Conservation (phyloP, 2,797 vertebrate genomes). For the Labeo calbasu region DNA sequence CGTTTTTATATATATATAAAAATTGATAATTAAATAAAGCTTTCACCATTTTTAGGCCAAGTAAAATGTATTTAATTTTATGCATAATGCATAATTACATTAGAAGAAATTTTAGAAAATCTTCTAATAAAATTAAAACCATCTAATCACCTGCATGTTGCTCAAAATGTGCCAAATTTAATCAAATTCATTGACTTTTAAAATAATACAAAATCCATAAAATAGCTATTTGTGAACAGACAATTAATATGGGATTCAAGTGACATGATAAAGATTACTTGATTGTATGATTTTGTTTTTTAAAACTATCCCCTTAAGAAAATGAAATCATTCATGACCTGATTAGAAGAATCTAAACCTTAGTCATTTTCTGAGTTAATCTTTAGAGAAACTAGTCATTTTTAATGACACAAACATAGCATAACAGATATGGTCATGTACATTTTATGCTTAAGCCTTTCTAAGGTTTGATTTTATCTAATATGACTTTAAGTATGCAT, state of each 20-base stretch:
- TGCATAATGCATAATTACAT: background rate
- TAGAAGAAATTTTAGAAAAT: background rate
- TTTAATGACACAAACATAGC: background rate
- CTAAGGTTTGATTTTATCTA: background rate
- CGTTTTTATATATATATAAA: background rate
- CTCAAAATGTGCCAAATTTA: background rate
- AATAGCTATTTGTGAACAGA: background rate
- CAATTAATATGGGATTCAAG: background rate
- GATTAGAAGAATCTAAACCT: background rate
- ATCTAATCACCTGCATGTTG: background rate
- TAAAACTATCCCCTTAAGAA: background rate
- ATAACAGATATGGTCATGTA: background rate
- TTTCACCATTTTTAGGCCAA: background rate
- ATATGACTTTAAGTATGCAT: constrained; percentile 16
- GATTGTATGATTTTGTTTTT: background rate
- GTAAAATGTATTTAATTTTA: background rate
- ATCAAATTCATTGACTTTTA: background rate
- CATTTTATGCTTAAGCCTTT: background rate
- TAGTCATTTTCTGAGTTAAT: background rate
- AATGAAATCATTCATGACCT: background rate
- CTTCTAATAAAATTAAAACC: background rate
- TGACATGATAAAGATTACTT: background rate
- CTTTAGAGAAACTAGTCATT: background rate
- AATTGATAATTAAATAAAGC: no score
- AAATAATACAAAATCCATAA: background rate